These are phyloP conservation scores for Corvus moneduloides DNA, from an alignment of 2,113 vertebrate genomes.

Conservation along the genomic window DNA sequence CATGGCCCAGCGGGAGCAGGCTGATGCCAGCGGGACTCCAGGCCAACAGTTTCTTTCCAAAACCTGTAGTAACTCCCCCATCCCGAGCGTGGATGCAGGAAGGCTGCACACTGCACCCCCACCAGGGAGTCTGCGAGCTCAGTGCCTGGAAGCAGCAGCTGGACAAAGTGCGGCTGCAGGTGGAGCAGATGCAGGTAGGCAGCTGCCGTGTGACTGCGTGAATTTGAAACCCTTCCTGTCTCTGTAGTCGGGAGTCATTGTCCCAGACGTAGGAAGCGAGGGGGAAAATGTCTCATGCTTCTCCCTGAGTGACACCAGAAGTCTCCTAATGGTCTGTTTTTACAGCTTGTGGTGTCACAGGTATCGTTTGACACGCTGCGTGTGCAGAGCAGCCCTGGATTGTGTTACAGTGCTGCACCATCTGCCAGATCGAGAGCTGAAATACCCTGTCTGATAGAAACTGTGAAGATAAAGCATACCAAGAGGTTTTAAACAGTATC, in stretches of 20 bases:
- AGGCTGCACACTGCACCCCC: constrained; percentile 69
- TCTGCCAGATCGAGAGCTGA: background rate
- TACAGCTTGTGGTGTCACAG: background rate
- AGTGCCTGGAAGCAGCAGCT: constrained; percentile 88
- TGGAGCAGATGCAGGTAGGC: constrained; percentile 95
- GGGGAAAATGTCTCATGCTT: background rate
- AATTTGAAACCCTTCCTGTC: background rate
- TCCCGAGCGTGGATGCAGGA: constrained; percentile 77
- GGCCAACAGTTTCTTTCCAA: constrained; percentile 70
- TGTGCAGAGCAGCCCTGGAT: background rate
- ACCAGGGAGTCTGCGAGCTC: constrained; percentile 79
- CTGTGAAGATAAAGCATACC: background rate
- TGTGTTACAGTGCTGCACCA: background rate
- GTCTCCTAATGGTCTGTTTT: background rate
- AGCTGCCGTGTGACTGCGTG: background rate
- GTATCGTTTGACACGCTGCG: background rate
- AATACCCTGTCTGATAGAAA: background rate
- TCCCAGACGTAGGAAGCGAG: background rate
- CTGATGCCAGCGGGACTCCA: constrained; percentile 54
- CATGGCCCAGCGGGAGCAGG: constrained; percentile 39
- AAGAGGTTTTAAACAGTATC: background rate
- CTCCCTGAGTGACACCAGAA: background rate
- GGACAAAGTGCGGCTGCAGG: constrained; percentile 84
- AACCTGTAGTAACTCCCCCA: constrained; percentile 66
- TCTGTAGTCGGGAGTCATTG: background rate